These are phyloP conservation scores for Ligdia adustata DNA, from an alignment of 2,888 invertebrate genomes.

Conservation along the genomic window DNA sequence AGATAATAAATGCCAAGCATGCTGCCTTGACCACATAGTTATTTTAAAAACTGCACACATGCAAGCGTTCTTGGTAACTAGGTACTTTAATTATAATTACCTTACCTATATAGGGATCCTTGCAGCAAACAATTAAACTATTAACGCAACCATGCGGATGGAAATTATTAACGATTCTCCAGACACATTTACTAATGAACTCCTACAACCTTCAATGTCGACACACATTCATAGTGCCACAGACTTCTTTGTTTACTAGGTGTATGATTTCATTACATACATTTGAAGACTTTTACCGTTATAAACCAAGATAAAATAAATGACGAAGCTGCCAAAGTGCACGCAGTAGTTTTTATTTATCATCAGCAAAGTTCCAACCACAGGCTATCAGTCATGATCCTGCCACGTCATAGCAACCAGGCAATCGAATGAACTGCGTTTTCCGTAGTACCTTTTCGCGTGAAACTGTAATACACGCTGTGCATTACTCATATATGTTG, in stretches of 20 bases:
- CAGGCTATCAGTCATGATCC: conserved; percentile 16
- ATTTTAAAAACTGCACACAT: not conserved
- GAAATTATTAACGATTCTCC: no score
- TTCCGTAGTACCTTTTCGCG: not conserved
- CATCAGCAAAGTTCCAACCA: conserved; percentile 1
- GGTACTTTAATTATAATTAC: conserved; percentile 9
- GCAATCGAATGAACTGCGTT: not conserved
- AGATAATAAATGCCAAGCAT: not conserved
- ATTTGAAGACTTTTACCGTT: conserved; percentile 2
- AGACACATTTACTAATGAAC: no score
- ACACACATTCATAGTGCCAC: no score
- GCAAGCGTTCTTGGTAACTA: conserved; percentile 5
- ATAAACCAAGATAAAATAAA: conserved; percentile 7
- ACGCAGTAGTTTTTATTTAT: not conserved
- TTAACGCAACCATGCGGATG: conserved; percentile 20
- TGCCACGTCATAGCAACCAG: conserved; percentile 7
- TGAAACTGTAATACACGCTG: no score
- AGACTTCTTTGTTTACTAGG: no score
- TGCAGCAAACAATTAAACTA: conserved; percentile 16
- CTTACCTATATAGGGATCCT: conserved; percentile 9
- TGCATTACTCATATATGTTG: not conserved
- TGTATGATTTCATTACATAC: not conserved
- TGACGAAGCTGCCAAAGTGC: conserved; percentile 10
- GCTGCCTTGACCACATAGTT: conserved; percentile 3
- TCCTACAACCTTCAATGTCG: no score